These are phyloP conservation scores for Oligia strigilis DNA, from an alignment of 2,888 invertebrate genomes.

Conservation along the genomic window DNA sequence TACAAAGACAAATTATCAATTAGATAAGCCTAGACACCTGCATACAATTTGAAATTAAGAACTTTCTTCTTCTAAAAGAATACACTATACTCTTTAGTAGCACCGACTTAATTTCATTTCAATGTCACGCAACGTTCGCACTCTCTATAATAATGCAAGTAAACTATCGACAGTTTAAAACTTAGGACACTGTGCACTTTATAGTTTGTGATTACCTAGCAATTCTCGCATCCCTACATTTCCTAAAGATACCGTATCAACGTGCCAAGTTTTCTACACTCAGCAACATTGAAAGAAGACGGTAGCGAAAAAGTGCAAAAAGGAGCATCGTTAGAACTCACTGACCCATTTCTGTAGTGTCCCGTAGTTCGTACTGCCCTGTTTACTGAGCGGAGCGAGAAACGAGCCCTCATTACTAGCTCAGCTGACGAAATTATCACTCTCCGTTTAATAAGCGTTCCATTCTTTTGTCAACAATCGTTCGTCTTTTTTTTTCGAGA, in stretches of 20 bases:
- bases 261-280: slow-evolving; percentile 61
- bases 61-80: too few relatives aligned
- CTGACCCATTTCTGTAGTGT: slow-evolving; percentile 79
- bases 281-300: slow-evolving; percentile 58
- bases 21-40: not conserved
- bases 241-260: slow-evolving; percentile 60
- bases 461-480: slow-evolving; percentile 29
- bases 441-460: not conserved
- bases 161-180: slow-evolving; percentile 11
- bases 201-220: slow-evolving; percentile 17
- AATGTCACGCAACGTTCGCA: not conserved
- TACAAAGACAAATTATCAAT: slow-evolving; percentile 3
- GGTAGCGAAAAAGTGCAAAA: slow-evolving; percentile 75
- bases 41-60: too few relatives aligned
- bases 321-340: slow-evolving; percentile 78
- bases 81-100: not conserved
- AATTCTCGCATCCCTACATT: slow-evolving; percentile 35
- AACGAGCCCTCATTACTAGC: slow-evolving; percentile 34
- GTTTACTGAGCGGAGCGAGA: slow-evolving; percentile 52
- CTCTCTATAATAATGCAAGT: not conserved
- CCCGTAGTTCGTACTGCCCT: slow-evolving; percentile 50
- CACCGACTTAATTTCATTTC: not conserved
- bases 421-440: slow-evolving; percentile 33
- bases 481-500: slow-evolving; percentile 5
- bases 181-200: not conserved